Conservation (phyloP, 1,140 invertebrate genomes). For the Rhagoletis pomonella region DNA sequence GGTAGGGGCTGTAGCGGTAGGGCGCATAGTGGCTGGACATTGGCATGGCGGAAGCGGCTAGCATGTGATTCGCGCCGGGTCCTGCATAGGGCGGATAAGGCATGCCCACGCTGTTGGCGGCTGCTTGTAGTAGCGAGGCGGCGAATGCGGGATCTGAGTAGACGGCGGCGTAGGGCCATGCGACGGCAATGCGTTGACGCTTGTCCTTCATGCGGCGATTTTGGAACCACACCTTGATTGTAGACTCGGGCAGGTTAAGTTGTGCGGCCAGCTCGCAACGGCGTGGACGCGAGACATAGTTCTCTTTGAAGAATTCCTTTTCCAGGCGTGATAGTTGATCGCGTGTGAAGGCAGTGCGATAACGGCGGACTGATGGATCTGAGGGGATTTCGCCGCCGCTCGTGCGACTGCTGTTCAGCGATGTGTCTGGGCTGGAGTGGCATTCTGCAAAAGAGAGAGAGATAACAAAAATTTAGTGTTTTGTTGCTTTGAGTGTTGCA, state of each 20-base stretch:
- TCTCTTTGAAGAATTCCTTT: constrained; percentile 97
- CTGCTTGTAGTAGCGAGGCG: constrained; percentile 92
- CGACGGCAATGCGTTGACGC: constrained; percentile 91
- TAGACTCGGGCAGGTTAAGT: constrained; percentile 95
- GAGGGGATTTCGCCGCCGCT: constrained; percentile 68
- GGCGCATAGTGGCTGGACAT: constrained; percentile 74
- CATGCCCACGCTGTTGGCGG: constrained; percentile 81
- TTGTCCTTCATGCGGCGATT: constrained; percentile 99
- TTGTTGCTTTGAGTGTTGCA: no score
- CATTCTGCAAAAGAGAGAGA: constrained; percentile 69
- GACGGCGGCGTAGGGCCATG: constrained; percentile 95
- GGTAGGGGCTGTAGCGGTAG: constrained; percentile 74
- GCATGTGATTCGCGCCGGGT: constrained; percentile 68
- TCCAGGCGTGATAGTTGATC: constrained; percentile 96
- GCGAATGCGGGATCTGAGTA: constrained; percentile 94
- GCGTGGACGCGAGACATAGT: constrained; percentile 96
- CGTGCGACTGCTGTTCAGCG: constrained; percentile 65
- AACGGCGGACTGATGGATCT: constrained; percentile 87
- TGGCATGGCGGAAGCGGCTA: constrained; percentile 75
- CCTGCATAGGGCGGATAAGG: constrained; percentile 77
- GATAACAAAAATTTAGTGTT: constrained; percentile 56
- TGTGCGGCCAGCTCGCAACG: constrained; percentile 96
- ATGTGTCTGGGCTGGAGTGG: constrained; percentile 73
- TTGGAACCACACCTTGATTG: constrained; percentile 99
- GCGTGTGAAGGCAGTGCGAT: constrained; percentile 97